Base-by-base conservation (phyloP, 2,888 invertebrate genomes). In the Zelleria hepariella region DNA sequence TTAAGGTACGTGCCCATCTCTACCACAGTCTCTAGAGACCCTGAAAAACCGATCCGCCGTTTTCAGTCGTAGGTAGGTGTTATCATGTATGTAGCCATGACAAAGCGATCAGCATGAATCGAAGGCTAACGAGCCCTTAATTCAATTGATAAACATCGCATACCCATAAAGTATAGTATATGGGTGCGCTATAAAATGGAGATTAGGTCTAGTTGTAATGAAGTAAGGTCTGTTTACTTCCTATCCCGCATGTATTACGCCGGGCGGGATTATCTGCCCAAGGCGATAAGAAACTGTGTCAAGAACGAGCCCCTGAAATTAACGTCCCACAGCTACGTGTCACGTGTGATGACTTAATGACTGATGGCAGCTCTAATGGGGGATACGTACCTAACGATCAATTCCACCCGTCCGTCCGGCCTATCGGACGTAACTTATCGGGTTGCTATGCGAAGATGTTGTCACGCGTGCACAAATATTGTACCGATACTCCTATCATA, bases 251-350 rank as follows among this genome's bases (percentile, higher is more conserved):
- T 10, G 47, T 57, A 26, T 25, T 48, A 24, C 57, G 51, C 8
- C 23, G 21, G 62, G 65, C 67, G 66, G 69, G 71, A 70, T 70
- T 68, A 69, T 67, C 63, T 59, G 26, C 64, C 64, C 67, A 67
- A 71, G 67, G 69, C 64, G 67, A 72, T 70, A 72, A 70, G 63
- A 64, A 81, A 72, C 68, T 72, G 66, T 78, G 81, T 75, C 81
- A 81, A 75, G 79, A 74, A 62, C 74, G 15, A 42, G 32, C 26
- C 10, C n/a, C 15, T 26, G 25, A 59, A 54, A 52, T 25, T 59
- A 48, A 58, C 25, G 10, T 15, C 57, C 24, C 8, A 24, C 55
- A 21, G 21, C n/a, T 57, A 24, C n/a, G 24, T 57, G 57, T 57
- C 57, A 48, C 57, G 48, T 57, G 48, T 26, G 57, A 47, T 23